Base-by-base conservation (phyloP, 2,113 vertebrate genomes). In the Limnothrissa miodon region DNA sequence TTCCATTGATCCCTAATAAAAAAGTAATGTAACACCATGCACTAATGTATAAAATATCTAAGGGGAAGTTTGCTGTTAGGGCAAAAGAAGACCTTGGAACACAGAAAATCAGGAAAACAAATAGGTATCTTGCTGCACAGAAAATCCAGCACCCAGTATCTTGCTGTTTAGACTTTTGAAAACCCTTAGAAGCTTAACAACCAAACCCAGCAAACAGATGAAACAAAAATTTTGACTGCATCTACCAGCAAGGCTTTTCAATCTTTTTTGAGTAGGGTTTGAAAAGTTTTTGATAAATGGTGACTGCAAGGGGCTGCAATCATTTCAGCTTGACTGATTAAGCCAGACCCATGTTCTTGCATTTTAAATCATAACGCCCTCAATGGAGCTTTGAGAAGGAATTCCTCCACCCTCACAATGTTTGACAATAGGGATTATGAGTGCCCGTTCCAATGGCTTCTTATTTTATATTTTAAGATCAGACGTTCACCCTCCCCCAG, bases 371-470 rank as follows among this genome's bases (percentile, higher is more conserved):
- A 33, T 13, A 66, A 15, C n/a, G 33, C n/a, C 59, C 59, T 33
- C 59, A 11, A 15, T 33, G 59, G 59, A 13, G 6, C 59, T 33
- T 29, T 33, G 59, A 33, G 29, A 66, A 25, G 25, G 25, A 29
- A 66, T 33, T 10, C 59, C 25, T 66, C 17, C 74, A 29, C 45
- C 45, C 25, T 10, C 42, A 17, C 29, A 19, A 46, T 44, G 44
- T 39, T 21, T 33, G 21, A 78, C 78, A 53, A 53, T 45, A 39
- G 17, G 33, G 1, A 80, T 83, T 83, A 45, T 74, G 23, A 74
- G 53, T 45, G 4, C 25, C 39, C 42, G n/a, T 83, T 83, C 82
- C 80, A 42, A 84, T 29, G 78, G 78, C 29, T 84, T 44, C 78
- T 51, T 66, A 66, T 66, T 10, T 29, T 33, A 66, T 33, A 66